Conservation (phyloP, 1,140 invertebrate genomes). For the Cydia pomonella region DNA sequence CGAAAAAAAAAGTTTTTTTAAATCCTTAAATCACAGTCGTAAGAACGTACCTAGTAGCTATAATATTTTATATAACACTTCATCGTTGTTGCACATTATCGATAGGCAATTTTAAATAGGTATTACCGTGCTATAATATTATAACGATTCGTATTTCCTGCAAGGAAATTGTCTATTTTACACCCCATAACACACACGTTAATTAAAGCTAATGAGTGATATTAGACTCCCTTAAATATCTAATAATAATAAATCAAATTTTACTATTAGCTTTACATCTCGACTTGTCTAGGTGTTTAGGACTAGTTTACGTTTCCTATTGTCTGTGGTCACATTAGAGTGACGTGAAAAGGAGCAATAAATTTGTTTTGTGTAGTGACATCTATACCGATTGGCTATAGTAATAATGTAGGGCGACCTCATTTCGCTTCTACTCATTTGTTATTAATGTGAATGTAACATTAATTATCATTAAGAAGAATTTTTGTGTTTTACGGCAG, state of each 20-base stretch:
- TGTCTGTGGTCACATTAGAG: constrained; percentile 5
- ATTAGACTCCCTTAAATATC: constrained; percentile 9
- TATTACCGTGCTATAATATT: not conserved
- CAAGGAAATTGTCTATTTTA: not conserved
- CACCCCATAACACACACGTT: not conserved
- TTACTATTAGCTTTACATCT: not conserved
- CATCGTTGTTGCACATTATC: not conserved
- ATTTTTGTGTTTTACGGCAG: no score
- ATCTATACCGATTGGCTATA: not conserved
- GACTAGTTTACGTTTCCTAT: not conserved
- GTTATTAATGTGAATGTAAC: no score
- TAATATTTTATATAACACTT: not conserved
- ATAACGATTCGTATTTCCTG: not conserved
- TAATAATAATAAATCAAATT: constrained; percentile 2
- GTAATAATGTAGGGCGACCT: not conserved
- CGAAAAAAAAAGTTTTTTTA: not conserved
- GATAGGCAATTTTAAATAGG: not conserved
- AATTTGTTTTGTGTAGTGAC: constrained; percentile 41
- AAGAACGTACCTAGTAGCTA: not conserved
- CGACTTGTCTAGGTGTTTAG: not conserved
- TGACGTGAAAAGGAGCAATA: constrained; percentile 44
- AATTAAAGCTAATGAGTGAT: not conserved
- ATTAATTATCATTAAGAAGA: no score
- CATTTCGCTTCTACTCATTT: not conserved
- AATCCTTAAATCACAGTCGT: not conserved